phyloP scores from a whole-genome alignment of 2,797 vertebrate species.

The Tadarida brasiliensis region DNA sequence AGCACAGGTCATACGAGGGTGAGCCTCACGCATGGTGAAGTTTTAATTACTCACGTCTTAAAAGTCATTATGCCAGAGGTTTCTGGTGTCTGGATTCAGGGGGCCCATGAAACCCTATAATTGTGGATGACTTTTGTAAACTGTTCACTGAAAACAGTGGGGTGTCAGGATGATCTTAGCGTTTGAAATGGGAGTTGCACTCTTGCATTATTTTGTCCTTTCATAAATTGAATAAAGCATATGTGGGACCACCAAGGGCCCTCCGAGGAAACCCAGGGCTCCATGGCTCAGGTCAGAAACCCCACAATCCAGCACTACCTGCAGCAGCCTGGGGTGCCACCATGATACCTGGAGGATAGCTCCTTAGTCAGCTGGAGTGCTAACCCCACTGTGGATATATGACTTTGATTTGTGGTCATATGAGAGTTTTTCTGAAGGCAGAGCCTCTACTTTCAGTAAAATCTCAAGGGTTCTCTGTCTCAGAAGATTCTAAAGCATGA shows the following conservation, averaged over 20 bases:
- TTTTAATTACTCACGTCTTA: not conserved
- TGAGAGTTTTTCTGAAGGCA: not conserved
- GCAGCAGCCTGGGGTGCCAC: no score
- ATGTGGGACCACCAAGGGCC: not conserved
- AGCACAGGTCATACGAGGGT: rapidly evolving
- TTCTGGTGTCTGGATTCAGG: not conserved
- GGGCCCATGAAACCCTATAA: rapidly evolving
- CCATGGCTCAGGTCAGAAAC: no score
- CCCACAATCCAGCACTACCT: not conserved
- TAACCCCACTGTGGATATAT: not conserved
- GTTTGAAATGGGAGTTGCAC: not conserved
- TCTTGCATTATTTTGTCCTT: not conserved
- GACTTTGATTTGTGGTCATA: not conserved
- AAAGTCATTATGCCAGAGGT: not conserved
- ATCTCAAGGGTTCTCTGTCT: not conserved
- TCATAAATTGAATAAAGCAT: not conserved
- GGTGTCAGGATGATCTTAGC: not conserved
- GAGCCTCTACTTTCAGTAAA: not conserved
- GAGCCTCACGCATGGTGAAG: not conserved
- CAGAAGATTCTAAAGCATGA: not conserved
- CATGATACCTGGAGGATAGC: not conserved
- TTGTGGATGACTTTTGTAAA: not conserved
- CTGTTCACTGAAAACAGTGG: not conserved
- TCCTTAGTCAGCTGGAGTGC: not conserved
- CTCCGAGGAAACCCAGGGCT: not conserved